Evolutionary conservation across 2,888 invertebrate genomes (phyloP).

Genomic region (Athalia cordata): DNA sequence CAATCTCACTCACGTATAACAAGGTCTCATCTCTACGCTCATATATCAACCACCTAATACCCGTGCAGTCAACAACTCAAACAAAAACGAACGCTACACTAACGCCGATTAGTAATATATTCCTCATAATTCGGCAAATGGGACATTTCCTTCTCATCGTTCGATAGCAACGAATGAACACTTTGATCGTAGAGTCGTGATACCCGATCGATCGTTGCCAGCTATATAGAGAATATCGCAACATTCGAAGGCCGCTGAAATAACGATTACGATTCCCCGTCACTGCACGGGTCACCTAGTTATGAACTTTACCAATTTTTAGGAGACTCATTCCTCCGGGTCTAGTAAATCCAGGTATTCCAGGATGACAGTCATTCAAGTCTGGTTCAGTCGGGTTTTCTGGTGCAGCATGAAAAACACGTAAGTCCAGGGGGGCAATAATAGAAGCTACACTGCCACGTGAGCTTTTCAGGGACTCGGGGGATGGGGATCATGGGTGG

Average conservation of each 20-base stretch:
- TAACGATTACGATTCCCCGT: too few relatives aligned
- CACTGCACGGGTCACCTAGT: too few relatives aligned
- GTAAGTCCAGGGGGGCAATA: slow-evolving; percentile 70
- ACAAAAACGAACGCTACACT: background rate
- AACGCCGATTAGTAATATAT: too few relatives aligned
- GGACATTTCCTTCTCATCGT: too few relatives aligned
- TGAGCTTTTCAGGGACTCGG: slow-evolving; percentile 64
- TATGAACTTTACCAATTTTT: too few relatives aligned
- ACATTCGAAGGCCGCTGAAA: too few relatives aligned
- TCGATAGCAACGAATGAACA: too few relatives aligned
- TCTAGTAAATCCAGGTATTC: background rate
- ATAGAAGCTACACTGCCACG: slow-evolving; percentile 70
- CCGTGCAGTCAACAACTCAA: background rate
- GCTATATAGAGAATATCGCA: too few relatives aligned
- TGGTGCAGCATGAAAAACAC: slow-evolving; percentile 59
- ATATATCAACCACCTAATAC: background rate
- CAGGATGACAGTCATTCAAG: background rate
- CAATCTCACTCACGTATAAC: slow-evolving; percentile 30
- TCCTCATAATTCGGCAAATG: too few relatives aligned
- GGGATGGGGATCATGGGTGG: slow-evolving; percentile 35
- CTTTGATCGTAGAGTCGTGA: too few relatives aligned
- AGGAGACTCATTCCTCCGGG: background rate
- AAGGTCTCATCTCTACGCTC: slow-evolving; percentile 30
- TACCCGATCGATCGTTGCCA: too few relatives aligned
- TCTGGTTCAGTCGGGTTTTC: slow-evolving; percentile 44